A percentile compares a stretch with the other conserved stretches of the same genome.
phyloP scores from a whole-genome alignment of 2,888 invertebrate species.

The Cordylochernes scorpioides region DNA sequence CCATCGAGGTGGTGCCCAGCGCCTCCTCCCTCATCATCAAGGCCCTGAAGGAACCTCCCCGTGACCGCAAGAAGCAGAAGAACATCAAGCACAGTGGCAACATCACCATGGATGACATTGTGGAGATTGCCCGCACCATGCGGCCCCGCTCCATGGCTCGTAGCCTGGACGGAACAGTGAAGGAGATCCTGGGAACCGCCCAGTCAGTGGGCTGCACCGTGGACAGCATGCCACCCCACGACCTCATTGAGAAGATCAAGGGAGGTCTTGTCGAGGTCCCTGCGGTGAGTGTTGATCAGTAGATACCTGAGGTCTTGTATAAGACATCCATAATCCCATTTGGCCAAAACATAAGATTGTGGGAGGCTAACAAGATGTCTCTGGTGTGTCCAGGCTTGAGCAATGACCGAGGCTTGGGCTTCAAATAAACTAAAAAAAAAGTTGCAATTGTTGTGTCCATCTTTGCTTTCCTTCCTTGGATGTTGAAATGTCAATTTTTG shows the following conservation, averaged over 20 bases:
- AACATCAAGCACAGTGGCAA: slow-evolving; percentile 86
- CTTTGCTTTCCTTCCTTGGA: too few relatives aligned
- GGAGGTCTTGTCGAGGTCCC: slow-evolving; percentile 52
- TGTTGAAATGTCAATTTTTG: too few relatives aligned
- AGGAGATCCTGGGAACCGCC: slow-evolving; percentile 71
- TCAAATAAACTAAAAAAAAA: too few relatives aligned
- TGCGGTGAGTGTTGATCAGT: slow-evolving; percentile 27
- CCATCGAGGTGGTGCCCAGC: slow-evolving; percentile 86
- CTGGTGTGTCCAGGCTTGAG: too few relatives aligned
- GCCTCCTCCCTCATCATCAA: slow-evolving; percentile 92
- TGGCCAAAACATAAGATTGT: too few relatives aligned
- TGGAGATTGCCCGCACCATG: slow-evolving; percentile 74
- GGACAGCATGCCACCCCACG: slow-evolving; percentile 44
- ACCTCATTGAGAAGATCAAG: slow-evolving; percentile 74
- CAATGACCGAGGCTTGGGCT: too few relatives aligned
- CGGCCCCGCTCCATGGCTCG: slow-evolving; percentile 82
- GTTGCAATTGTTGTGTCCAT: too few relatives aligned
- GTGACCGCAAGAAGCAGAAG: slow-evolving; percentile 75
- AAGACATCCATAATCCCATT: too few relatives aligned
- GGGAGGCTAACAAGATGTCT: too few relatives aligned
- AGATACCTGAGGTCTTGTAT: too few relatives aligned
- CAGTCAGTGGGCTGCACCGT: slow-evolving; percentile 33
- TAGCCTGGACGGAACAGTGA: slow-evolving; percentile 64
- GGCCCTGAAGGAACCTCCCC: slow-evolving; percentile 89
- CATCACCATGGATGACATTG: slow-evolving; percentile 68